phyloP scores from a whole-genome alignment of 1,140 invertebrate genomes.

The Trinorchestia longiramus region DNA sequence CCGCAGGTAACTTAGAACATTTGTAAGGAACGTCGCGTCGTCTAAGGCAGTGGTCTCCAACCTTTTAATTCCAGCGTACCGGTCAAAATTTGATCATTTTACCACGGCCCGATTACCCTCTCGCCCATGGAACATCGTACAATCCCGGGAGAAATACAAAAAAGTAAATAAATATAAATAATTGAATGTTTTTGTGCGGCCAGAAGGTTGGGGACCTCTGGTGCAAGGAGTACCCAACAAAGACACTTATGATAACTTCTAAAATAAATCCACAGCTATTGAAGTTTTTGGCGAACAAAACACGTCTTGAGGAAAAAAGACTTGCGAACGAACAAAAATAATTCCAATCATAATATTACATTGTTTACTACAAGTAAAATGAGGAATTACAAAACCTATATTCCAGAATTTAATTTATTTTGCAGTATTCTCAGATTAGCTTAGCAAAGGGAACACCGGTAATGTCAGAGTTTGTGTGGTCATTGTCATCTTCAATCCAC shows the following conservation, averaged over 20 bases:
- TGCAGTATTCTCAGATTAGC: neutral
- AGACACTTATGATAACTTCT: neutral
- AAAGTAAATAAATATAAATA: too few species aligned
- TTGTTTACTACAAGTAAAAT: neutral
- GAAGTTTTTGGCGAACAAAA: neutral
- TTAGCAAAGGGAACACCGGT: neutral
- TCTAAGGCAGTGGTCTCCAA: too few species aligned
- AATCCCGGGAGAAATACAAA: too few species aligned
- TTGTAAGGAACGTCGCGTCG: too few species aligned
- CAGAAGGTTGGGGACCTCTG: too few species aligned
- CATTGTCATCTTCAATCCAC: neutral
- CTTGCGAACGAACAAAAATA: neutral
- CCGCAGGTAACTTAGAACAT: too few species aligned
- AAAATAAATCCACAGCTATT: neutral
- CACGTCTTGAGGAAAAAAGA: neutral
- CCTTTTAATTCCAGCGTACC: too few species aligned
- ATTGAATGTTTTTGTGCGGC: too few species aligned
- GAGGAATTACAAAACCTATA: neutral
- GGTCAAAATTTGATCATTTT: too few species aligned
- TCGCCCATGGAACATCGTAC: too few species aligned
- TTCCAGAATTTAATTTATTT: neutral
- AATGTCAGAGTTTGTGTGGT: neutral
- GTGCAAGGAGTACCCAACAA: too few species aligned
- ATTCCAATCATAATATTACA: neutral
- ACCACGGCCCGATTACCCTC: too few species aligned